Percentiles rank a stretch among this genome's conserved stretches.
Conservation (phyloP, 2,113 vertebrate genomes). For the Oncorhynchus nerka region DNA sequence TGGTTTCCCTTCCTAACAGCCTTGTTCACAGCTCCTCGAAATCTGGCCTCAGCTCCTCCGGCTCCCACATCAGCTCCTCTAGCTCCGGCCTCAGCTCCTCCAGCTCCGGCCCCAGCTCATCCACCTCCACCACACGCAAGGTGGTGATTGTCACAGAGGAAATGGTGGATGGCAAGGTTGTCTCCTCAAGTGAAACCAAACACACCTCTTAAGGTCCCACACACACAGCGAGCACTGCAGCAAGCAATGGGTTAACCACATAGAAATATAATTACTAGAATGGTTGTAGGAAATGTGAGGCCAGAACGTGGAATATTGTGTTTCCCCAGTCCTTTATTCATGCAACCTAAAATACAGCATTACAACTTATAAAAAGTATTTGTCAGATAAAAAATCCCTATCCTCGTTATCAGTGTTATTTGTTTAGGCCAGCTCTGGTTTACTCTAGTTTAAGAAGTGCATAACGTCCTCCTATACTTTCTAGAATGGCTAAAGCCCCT, state of each 20-base stretch:
- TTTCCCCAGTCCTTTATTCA: too few relatives aligned
- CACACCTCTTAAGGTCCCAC: constrained; percentile 2
- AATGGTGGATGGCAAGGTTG: constrained; percentile 52
- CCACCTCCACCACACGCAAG: constrained; percentile 8
- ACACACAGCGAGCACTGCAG: not conserved
- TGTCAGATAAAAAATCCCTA: too few relatives aligned
- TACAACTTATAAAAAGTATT: too few relatives aligned
- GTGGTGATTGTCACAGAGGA: constrained; percentile 64
- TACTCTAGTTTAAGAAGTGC: too few relatives aligned
- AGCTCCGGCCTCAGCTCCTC: not conserved
- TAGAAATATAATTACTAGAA: not conserved
- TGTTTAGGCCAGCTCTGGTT: too few relatives aligned
- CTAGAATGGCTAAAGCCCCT: constrained; percentile 1
- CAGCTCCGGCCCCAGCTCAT: not conserved
- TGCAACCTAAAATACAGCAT: too few relatives aligned
- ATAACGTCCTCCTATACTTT: too few relatives aligned
- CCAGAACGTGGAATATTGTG: too few relatives aligned
- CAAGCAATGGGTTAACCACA: not conserved
- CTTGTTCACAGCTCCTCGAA: not conserved
- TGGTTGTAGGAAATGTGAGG: constrained; percentile 2
- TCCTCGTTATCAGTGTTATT: too few relatives aligned
- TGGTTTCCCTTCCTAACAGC: not conserved
- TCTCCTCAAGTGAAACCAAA: constrained; percentile 36
- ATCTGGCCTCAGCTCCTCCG: not conserved
- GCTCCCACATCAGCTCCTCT: not conserved